Conservation (phyloP, 2,888 invertebrate genomes). For the Andricus curvator region DNA sequence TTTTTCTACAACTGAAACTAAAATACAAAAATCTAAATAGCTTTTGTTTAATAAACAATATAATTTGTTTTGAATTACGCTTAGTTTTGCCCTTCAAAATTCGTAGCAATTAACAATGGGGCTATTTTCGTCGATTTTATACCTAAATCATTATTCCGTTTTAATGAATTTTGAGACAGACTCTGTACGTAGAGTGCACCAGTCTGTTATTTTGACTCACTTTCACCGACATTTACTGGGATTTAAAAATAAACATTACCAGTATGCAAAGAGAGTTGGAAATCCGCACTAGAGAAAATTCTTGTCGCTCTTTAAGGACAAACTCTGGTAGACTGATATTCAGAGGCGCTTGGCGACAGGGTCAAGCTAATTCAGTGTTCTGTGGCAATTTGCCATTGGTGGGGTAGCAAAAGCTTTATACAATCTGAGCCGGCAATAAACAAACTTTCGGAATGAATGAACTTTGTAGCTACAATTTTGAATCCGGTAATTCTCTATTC, state of each 20-base stretch:
- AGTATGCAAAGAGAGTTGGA: neutral
- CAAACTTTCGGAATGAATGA: conserved; percentile 30
- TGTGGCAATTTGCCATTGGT: conserved; percentile 32
- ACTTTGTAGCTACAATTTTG: conserved; percentile 1
- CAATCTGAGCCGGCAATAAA: conserved; percentile 3
- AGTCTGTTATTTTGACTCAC: neutral
- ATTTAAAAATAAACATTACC: conserved; percentile 17
- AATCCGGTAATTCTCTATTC: neutral
- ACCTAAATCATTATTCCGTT: too few relatives aligned
- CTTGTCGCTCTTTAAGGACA: neutral
- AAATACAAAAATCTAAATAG: too few relatives aligned
- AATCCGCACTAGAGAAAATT: conserved; percentile 6
- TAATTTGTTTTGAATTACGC: too few relatives aligned
- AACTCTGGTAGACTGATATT: conserved; percentile 20
- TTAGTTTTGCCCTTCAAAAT: too few relatives aligned
- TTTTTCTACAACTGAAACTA: too few relatives aligned
- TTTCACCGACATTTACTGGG: neutral
- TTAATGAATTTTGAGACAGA: too few relatives aligned
- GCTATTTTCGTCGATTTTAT: too few relatives aligned
- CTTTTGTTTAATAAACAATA: too few relatives aligned
- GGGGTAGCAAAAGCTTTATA: conserved; percentile 27
- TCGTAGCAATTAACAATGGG: too few relatives aligned
- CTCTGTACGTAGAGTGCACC: too few relatives aligned
- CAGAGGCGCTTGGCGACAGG: conserved; percentile 30
- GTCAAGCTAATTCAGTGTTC: conserved; percentile 37